Percentiles rank a stretch among this genome's conserved stretches.
Conservation (phyloP, 1,140 invertebrate genomes). For the Ceratina calcarata region DNA sequence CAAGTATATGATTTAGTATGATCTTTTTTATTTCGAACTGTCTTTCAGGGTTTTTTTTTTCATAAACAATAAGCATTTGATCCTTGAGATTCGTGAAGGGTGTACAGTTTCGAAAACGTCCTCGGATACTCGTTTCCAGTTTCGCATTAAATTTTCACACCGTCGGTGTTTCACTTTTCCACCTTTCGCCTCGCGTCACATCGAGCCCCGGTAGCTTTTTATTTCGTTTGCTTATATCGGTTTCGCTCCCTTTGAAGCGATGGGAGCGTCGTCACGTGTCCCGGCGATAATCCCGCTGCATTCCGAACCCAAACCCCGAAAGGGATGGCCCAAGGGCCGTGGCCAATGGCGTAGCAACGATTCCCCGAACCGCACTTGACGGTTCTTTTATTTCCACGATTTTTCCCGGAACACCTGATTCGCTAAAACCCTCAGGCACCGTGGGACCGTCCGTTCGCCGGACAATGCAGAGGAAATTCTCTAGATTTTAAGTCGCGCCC, state of each 20-base stretch:
- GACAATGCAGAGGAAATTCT: conserved; percentile 32
- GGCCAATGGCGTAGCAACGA: conserved; percentile 48
- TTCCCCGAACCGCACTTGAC: conserved; percentile 41
- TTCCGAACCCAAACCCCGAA: conserved; percentile 27
- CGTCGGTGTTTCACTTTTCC: conserved; percentile 18
- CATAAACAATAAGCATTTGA: too few relatives aligned
- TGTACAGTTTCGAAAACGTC: too few relatives aligned
- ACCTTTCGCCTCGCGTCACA: neutral
- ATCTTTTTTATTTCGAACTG: too few relatives aligned
- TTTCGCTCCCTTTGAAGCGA: conserved; percentile 38
- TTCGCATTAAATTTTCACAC: neutral
- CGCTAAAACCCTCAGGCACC: conserved; percentile 28
- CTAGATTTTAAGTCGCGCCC: conserved; percentile 38
- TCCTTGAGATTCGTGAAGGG: too few relatives aligned
- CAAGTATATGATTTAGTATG: too few relatives aligned
- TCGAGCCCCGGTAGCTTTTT: conserved; percentile 1
- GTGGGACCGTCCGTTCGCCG: conserved; percentile 2
- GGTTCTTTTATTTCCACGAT: conserved; percentile 34
- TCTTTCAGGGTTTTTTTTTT: too few relatives aligned
- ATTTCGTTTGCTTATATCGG: conserved; percentile 48
- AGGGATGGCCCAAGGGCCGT: conserved; percentile 38
- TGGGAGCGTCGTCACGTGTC: conserved; percentile 45
- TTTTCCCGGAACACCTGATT: conserved; percentile 11
- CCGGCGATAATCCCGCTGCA: conserved; percentile 39
- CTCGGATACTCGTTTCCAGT: neutral